Percentiles rank a stretch among this genome's conserved stretches.
Evolutionary conservation across 2,113 vertebrate species (phyloP).

Genomic region (Microcebus ravelobensis): DNA sequence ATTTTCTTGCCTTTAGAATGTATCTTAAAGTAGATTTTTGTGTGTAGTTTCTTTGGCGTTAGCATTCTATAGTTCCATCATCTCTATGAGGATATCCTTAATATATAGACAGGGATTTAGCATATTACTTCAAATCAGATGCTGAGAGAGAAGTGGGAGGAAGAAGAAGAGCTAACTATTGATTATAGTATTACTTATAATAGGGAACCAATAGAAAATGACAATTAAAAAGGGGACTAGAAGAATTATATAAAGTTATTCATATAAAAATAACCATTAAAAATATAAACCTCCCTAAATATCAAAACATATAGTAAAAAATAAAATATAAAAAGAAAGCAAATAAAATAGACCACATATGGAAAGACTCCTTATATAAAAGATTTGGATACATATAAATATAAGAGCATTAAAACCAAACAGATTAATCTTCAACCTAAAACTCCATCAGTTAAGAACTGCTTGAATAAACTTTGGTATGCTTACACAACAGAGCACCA

Average conservation of each 20-base stretch:
- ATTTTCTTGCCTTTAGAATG: not conserved
- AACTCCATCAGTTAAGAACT: not conserved
- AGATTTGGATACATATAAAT: not conserved
- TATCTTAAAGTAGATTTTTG: not conserved
- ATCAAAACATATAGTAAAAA: not conserved
- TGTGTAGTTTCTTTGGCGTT: not conserved
- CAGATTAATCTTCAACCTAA: not conserved
- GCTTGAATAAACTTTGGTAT: not conserved
- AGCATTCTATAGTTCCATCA: not conserved
- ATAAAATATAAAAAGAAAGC: conserved; percentile 1
- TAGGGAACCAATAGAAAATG: not conserved
- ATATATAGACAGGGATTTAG: not conserved
- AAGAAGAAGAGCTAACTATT: not conserved
- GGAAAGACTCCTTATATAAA: not conserved
- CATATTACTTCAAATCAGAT: not conserved
- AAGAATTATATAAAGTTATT: not conserved
- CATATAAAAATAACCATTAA: not conserved
- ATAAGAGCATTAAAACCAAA: not conserved
- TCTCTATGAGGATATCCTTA: not conserved
- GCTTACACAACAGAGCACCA: not conserved
- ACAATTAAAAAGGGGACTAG: not conserved
- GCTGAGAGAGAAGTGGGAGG: not conserved
- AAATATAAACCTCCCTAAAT: not conserved
- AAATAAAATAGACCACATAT: not conserved
- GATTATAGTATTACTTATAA: not conserved